Evolutionary conservation across 1,140 invertebrate genomes (phyloP).

Genomic region (Papilio glaucus): DNA sequence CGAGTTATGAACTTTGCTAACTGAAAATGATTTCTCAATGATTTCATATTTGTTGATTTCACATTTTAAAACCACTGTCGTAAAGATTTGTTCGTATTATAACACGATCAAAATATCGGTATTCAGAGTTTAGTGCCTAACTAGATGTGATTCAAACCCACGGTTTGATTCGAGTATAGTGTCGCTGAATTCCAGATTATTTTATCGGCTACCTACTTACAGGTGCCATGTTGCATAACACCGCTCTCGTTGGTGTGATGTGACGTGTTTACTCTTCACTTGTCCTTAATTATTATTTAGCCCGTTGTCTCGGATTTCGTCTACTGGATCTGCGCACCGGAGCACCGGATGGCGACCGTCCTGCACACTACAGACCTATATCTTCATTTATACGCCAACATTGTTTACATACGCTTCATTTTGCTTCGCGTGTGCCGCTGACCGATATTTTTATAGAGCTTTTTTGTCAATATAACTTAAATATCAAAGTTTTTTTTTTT

Average conservation of each 20-base stretch:
- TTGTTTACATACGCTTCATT: constrained; percentile 27
- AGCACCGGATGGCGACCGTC: constrained; percentile 26
- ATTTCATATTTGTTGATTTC: too few species aligned
- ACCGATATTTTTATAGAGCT: constrained; percentile 27
- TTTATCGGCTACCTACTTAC: neutral
- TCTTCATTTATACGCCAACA: constrained; percentile 21
- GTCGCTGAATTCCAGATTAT: neutral
- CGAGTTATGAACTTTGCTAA: too few species aligned
- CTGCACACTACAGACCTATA: constrained; percentile 33
- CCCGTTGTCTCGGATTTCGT: constrained; percentile 32
- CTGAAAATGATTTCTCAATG: too few species aligned
- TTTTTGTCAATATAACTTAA: neutral
- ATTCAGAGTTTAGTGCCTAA: too few species aligned
- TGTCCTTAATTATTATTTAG: constrained; percentile 35
- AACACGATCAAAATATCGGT: too few species aligned
- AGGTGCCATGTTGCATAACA: constrained; percentile 19
- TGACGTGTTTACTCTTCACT: constrained; percentile 38
- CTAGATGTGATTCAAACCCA: too few species aligned
- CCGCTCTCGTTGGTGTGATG: constrained; percentile 16
- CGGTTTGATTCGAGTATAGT: neutral
- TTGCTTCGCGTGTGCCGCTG: constrained; percentile 22
- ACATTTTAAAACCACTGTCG: too few species aligned
- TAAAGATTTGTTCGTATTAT: too few species aligned
- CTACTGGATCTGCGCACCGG: constrained; percentile 16
- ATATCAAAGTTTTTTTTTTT: neutral